Conservation (phyloP, 2,797 vertebrate genomes). For the Thalassophryne amazonica region DNA sequence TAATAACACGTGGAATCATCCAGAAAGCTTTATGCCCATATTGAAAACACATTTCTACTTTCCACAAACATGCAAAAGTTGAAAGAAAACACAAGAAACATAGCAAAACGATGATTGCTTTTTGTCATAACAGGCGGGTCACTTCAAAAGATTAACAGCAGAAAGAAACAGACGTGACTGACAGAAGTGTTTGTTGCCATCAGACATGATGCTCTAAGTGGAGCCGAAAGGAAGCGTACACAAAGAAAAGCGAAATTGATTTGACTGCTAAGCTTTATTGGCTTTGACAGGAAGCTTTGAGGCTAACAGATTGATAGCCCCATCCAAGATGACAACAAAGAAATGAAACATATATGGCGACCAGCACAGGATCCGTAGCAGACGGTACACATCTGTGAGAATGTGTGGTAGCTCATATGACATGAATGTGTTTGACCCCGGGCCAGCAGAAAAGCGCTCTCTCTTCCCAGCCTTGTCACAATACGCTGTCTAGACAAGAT, state of each 20-base stretch:
- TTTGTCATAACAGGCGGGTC: slow-evolving; percentile 33
- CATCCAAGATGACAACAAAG: slow-evolving; percentile 38
- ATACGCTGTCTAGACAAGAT: slow-evolving; percentile 39
- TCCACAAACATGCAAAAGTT: slow-evolving; percentile 10
- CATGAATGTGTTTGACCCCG: slow-evolving; percentile 24
- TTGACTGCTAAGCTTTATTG: slow-evolving; percentile 48
- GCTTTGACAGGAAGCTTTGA: slow-evolving; percentile 51
- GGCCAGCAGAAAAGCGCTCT: slow-evolving; percentile 6
- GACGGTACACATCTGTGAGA: slow-evolving; percentile 6
- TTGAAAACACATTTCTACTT: slow-evolving; percentile 14
- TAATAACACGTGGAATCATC: background rate
- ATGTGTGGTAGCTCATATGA: slow-evolving; percentile 8
- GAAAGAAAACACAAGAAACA: background rate
- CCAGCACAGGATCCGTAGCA: slow-evolving; percentile 38
- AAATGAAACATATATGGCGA: slow-evolving; percentile 35
- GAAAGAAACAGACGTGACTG: slow-evolving; percentile 30
- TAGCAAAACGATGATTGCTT: background rate
- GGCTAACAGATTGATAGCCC: slow-evolving; percentile 46
- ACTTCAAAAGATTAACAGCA: slow-evolving; percentile 30
- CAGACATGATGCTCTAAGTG: slow-evolving; percentile 14
- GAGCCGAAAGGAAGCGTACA: slow-evolving; percentile 29
- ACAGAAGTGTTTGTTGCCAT: slow-evolving; percentile 26
- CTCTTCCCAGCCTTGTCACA: slow-evolving; percentile 30
- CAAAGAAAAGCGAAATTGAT: slow-evolving; percentile 38
- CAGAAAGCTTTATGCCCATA: background rate